These are phyloP conservation scores for Heptranchias perlo DNA, from an alignment of 2,113 vertebrate species.

Conservation along the genomic window DNA sequence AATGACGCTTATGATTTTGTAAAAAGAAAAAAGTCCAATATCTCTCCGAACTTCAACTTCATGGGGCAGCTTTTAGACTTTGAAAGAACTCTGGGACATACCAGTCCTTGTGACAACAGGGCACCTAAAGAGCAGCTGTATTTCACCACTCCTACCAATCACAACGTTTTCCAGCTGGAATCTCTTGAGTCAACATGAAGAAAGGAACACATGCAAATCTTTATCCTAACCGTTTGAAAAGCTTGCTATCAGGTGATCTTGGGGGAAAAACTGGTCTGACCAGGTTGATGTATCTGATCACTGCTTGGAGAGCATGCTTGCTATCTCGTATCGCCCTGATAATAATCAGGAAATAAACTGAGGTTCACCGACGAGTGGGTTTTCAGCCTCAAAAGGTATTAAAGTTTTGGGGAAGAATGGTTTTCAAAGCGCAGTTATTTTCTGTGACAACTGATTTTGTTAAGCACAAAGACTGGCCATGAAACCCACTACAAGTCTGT, in stretches of 20 bases:
- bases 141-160: conserved; percentile 94
- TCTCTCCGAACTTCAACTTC: conserved; percentile 99
- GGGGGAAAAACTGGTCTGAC: conserved; percentile 50
- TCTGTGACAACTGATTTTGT: conserved; percentile 58
- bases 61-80: conserved; percentile 99
- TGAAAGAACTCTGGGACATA: conserved; percentile 92
- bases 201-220: neutral
- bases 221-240: conserved; percentile 18
- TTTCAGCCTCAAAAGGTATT: conserved; percentile 46
- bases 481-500: conserved; percentile 42
- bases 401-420: conserved; percentile 46
- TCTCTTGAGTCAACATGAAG: conserved; percentile 94
- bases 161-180: conserved; percentile 94
- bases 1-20: conserved; percentile 98
- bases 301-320: conserved; percentile 51
- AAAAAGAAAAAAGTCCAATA: conserved; percentile 98
- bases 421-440: conserved; percentile 54
- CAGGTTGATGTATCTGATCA: conserved; percentile 48
- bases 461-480: conserved; percentile 55
- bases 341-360: conserved; percentile 34
- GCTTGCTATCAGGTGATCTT: conserved; percentile 44
- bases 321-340: conserved; percentile 48
- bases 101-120: conserved; percentile 90
- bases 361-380: conserved; percentile 50
- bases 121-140: conserved; percentile 82